Evolutionary conservation across 2,797 vertebrate species (phyloP), one percentile per base, ranked within the genome.

Genomic region (Ptychobarbus kaznakovi): DNA sequence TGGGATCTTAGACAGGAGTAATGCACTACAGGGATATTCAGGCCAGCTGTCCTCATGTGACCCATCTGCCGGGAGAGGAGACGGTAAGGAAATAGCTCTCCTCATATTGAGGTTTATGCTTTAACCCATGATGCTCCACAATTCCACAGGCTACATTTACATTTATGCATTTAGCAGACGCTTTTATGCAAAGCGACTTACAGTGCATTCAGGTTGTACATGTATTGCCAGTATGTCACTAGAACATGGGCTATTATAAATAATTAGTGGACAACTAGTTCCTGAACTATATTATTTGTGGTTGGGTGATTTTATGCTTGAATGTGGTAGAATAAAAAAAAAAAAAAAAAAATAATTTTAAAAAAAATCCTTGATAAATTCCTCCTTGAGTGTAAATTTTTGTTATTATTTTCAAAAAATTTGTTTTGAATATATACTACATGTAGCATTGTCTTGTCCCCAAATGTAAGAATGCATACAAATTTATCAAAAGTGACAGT

Each of bases 21-120:
- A 86, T 66, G 80, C 68, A 89, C 88, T 86, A 25, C 46, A 2
- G 44, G 86, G 83, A 86, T 82, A 83, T 83, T 69, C 15, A 73
- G 77, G 86, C 83, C 81, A 84, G 74, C 78, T 81, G 56, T 92
- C 89, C 91, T 90, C 77, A 76, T 44, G 68, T 89, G 85, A 93
- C 86, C 90, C 74, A 11, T 56, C 84, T 56, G 78, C 20, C 61
- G 46, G 69, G 38, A 72, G 75, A 81, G 61, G 42, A 81, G 40
- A 70, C 56, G 16, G 66, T 80, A 83, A 68, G 44, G 78, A 49
- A 69, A 84, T 35, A 22, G 53, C 12, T 63, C 32, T 68, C 32
- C 4, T 81, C 32, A 65, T 66, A 61, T 32, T 51, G 28, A 58
- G 69, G n/a, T 70, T 80, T 70, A 49, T 68, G 25, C n/a, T 25